Evolutionary conservation across 2,888 invertebrate species (phyloP).

Genomic region (Lysandra bellargus): DNA sequence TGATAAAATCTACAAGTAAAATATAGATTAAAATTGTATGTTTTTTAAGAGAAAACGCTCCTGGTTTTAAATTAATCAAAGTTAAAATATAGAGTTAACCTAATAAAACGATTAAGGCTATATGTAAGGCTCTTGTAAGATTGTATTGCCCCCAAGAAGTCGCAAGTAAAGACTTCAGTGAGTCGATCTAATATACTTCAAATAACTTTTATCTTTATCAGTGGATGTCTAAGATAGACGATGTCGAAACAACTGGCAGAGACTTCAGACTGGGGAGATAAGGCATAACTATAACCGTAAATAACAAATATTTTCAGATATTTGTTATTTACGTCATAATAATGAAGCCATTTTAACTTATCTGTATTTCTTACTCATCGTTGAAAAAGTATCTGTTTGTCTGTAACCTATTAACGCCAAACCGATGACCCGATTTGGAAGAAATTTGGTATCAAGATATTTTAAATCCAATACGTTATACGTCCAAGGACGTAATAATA

Average conservation of each 20-base stretch:
- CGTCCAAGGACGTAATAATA: no score
- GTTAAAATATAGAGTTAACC: no score
- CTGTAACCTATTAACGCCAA: neutral
- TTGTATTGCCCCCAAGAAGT: neutral
- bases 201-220: slow-evolving; percentile 2
- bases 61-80: no score
- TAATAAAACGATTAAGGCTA: neutral
- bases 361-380: no score
- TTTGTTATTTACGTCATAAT: neutral
- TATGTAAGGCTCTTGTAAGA: neutral
- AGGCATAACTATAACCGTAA: neutral
- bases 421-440: neutral
- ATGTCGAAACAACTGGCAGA: neutral
- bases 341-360: neutral
- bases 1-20: neutral
- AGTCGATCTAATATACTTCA: neutral
- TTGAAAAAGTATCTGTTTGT: no score
- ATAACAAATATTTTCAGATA: neutral
- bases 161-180: no score
- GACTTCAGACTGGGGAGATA: neutral
- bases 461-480: no score
- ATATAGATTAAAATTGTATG: no score
- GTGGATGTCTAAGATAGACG: slow-evolving; percentile 5
- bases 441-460: no score
- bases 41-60: no score